Conservation (phyloP, 2,797 vertebrate genomes). For the Scyliorhinus canicula region DNA sequence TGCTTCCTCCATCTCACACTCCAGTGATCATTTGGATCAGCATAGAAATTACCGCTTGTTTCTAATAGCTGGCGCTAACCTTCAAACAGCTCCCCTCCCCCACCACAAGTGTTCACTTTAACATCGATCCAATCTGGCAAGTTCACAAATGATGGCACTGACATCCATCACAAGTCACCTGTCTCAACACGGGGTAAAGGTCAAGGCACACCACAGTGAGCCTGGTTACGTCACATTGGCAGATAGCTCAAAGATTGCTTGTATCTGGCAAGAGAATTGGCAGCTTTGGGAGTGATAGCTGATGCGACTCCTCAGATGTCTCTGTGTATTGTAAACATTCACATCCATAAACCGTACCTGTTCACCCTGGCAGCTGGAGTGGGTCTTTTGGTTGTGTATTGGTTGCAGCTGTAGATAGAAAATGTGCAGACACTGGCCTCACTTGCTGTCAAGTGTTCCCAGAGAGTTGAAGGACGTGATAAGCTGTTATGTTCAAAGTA, state of each 20-base stretch:
- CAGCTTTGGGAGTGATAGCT: not conserved
- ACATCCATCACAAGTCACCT: not conserved
- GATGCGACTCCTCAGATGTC: not conserved
- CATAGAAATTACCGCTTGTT: not conserved
- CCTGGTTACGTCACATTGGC: not conserved
- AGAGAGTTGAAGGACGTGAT: not conserved
- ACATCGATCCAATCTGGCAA: constrained; percentile 14
- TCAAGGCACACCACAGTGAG: not conserved
- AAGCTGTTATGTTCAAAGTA: constrained; percentile 16
- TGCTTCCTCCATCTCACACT: not conserved
- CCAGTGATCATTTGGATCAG: not conserved
- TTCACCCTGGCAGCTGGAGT: not conserved
- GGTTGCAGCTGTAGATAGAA: not conserved
- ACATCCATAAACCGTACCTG: constrained; percentile 23
- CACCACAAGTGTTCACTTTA: not conserved
- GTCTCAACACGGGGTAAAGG: not conserved
- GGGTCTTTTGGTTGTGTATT: not conserved
- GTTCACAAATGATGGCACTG: not conserved
- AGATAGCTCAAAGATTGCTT: not conserved
- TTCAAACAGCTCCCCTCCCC: not conserved
- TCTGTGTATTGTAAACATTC: not conserved
- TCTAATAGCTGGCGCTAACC: not conserved
- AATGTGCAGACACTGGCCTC: constrained; percentile 3
- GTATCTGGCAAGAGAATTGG: constrained; percentile 15
- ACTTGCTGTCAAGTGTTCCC: not conserved